Base-by-base conservation (phyloP, 2,888 invertebrate genomes). In the Molanna angustata region DNA sequence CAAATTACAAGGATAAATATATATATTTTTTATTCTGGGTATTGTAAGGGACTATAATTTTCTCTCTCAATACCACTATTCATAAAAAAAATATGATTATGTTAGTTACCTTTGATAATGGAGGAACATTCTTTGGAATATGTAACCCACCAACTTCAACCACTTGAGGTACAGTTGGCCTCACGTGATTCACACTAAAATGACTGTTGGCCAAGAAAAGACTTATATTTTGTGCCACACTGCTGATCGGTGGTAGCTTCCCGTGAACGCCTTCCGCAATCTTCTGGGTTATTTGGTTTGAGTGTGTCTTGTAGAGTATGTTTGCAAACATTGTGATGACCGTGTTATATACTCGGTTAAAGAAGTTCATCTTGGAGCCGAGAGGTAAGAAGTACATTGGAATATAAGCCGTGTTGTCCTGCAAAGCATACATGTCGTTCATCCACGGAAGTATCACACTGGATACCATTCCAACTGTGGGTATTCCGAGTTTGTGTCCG, bases 81-180 rank as follows among this genome's bases (percentile, higher is more conserved):
- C n/a, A n/a, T n/a, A n/a, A n/a, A n/a, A n/a, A n/a, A n/a, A n/a
- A n/a, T n/a, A n/a, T n/a, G n/a, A n/a, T n/a, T n/a, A n/a, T n/a
- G n/a, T n/a, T n/a, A n/a, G n/a, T n/a, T 64, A 80, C 80, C 65
- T 67, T 64, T 6, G 76, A 65, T 42, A 81, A 64, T 16, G 75
- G 71, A 60, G 76, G 74, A 35, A 79, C 66, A 21, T 61, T 53
- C 18, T 56, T 49, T 19, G 54, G 49, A 14, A 70, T 64, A 63
- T 82, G 81, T 35, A 80, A 61, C 4, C 81, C 81, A 17, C 77
- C 80, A 7, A 82, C 74, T 69, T 80, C 80, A 11, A 80, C 68
- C 33, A 80, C 61, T 49, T 75, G 71, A 1, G 80, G 80, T 1
- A 78, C 74, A 16, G 76, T 60, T 0, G 81, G 80, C n/a, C 78